Percentiles rank a stretch among this genome's conserved stretches.
phyloP scores from a whole-genome alignment of 2,113 vertebrate genomes.

The Tricholaema leucomelas region DNA sequence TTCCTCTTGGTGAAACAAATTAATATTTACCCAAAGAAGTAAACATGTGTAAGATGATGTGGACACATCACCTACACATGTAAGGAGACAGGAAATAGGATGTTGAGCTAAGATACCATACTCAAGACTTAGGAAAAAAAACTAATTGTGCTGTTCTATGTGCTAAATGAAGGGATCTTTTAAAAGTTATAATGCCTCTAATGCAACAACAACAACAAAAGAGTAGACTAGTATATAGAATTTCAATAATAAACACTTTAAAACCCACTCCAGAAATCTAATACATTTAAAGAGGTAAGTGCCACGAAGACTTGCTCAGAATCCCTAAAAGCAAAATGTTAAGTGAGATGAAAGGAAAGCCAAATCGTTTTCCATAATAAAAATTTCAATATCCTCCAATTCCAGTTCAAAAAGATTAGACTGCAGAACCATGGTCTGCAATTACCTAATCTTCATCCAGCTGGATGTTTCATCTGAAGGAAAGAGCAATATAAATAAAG shows the following conservation, averaged over 20 bases:
- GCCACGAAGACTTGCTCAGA: neutral
- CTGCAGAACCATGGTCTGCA: neutral
- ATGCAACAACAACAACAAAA: neutral
- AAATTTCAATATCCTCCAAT: neutral
- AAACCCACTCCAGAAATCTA: neutral
- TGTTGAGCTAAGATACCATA: neutral
- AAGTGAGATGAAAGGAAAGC: neutral
- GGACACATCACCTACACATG: neutral
- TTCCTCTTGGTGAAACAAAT: neutral
- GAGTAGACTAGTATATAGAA: neutral
- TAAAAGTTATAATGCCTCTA: neutral
- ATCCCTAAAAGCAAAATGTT: neutral
- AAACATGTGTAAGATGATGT: neutral
- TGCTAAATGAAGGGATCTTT: neutral
- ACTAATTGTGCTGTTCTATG: neutral
- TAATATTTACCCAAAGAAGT: neutral
- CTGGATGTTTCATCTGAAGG: neutral
- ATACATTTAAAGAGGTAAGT: neutral
- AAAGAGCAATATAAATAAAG: neutral
- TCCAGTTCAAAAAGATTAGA: neutral
- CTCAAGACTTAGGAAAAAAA: neutral
- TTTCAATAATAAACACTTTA: neutral
- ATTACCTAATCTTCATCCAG: neutral
- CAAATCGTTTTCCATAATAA: neutral
- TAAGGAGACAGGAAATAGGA: neutral